Evolutionary conservation across 2,888 invertebrate species (phyloP), one percentile per base, ranked within the genome.

Genomic region (Dorcus parallelipipedus): DNA sequence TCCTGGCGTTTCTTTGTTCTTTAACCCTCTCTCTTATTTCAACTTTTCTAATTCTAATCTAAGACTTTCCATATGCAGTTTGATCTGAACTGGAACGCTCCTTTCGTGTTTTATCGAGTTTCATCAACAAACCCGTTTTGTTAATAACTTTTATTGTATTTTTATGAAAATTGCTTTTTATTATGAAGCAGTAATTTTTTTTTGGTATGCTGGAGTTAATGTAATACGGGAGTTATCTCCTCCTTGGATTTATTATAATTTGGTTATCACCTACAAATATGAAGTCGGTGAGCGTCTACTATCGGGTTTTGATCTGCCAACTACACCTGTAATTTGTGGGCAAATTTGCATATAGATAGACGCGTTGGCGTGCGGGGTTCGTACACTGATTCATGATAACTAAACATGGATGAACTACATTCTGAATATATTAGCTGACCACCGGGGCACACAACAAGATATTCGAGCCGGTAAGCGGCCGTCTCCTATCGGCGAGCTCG

Each of bases 281-380:
- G 58, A 53, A 48, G 47, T 41, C 33, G 20, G 38, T 17, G 45
- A 52, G 38, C 33, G 49, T 49, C 33, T 33, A 49, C 8, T 49
- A 49, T 49, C 49, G 23, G 38, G 49, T 49, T 58, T 42, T 54
- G 56, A 67, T 70, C 67, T 65, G 67, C 55, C 60, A 59, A 62
- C 66, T 65, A 67, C 67, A 69, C 68, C 69, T 68, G 67, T 67
- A 70, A 71, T 71, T 71, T 71, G 69, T 67, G 68, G 65, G 60
- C 55, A 52, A 58, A 71, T 71, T 71, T 68, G 66, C 71, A 71
- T 71, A 71, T 71, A 71, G 69, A 71, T 70, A 67, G 69, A 68
- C 66, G 64, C 54, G 67, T 59, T 66, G 66, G 66, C 67, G 64
- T 66, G 62, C 64, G 54, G 60, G 61, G 58, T 52, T 56, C 58